phyloP scores from a whole-genome alignment of 2,113 vertebrate genomes.

The Ibidorhyncha struthersii region DNA sequence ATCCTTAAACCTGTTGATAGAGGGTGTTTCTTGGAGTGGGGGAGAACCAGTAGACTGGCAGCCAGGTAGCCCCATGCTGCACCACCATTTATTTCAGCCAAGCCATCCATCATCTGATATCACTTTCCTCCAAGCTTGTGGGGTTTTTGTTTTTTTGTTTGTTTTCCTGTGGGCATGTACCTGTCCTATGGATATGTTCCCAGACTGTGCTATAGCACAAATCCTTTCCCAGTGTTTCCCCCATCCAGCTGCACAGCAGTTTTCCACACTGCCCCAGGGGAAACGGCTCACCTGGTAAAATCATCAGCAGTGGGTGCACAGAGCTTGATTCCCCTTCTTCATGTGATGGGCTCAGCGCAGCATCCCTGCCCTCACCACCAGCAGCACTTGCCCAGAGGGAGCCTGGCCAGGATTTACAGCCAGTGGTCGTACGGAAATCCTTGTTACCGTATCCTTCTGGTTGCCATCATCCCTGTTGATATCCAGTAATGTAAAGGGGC shows the following conservation, averaged over 20 bases:
- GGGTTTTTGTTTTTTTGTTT: background rate
- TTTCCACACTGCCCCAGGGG: background rate
- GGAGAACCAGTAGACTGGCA: background rate
- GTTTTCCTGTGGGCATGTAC: background rate
- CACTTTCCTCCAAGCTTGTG: background rate
- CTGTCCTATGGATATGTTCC: background rate
- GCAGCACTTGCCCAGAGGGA: background rate
- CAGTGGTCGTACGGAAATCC: background rate
- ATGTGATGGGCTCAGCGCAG: fast-evolving
- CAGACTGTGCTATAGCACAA: background rate
- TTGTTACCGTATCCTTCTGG: background rate
- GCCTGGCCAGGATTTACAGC: background rate
- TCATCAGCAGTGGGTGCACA: background rate
- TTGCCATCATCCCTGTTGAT: background rate
- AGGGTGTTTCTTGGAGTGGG: background rate
- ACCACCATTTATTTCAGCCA: background rate
- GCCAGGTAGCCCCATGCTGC: too few relatives aligned
- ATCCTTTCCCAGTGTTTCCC: background rate
- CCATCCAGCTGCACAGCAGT: too few relatives aligned
- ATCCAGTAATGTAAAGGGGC: background rate
- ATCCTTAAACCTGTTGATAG: background rate
- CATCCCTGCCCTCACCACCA: background rate
- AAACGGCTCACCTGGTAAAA: background rate
- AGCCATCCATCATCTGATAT: background rate
- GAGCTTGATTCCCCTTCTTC: background rate